Percentiles rank a stretch among this genome's conserved stretches.
These are phyloP conservation scores for Neofelis nebulosa DNA, from an alignment of 2,113 vertebrate genomes.

Conservation along the genomic window DNA sequence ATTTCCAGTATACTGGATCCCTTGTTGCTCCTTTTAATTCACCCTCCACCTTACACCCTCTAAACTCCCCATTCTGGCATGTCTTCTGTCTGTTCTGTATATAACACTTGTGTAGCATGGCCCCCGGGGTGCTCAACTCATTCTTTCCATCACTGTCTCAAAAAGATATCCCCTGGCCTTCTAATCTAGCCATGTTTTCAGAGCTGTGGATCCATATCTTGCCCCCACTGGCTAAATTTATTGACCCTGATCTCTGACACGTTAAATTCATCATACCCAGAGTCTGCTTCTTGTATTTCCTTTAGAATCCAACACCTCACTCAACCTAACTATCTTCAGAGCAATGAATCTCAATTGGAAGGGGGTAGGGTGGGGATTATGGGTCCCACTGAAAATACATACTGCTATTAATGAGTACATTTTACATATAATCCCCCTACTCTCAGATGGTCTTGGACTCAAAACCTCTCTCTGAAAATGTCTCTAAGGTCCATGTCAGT, in stretches of 20 bases:
- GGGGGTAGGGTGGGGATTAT: neutral
- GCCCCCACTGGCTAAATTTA: neutral
- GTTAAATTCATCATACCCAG: neutral
- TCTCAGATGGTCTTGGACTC: neutral
- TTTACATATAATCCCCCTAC: neutral
- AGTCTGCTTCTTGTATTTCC: no score
- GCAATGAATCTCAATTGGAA: neutral
- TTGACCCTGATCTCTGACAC: neutral
- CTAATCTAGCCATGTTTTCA: neutral
- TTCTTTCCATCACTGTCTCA: neutral
- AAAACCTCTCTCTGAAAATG: neutral
- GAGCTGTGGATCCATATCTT: neutral
- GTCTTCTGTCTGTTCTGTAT: neutral
- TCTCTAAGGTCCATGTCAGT: neutral
- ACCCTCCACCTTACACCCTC: rapidly evolving
- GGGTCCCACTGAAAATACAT: neutral
- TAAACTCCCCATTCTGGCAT: rapidly evolving
- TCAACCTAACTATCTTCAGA: neutral
- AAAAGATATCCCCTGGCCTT: neutral
- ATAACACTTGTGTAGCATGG: rapidly evolving
- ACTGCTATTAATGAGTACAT: neutral
- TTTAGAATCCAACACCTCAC: rapidly evolving
- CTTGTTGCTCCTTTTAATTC: neutral
- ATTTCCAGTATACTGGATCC: neutral
- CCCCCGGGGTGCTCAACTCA: neutral